Evolutionary conservation across 2,888 invertebrate species (phyloP).

Genomic region (Hirtodrosophila confusa): DNA sequence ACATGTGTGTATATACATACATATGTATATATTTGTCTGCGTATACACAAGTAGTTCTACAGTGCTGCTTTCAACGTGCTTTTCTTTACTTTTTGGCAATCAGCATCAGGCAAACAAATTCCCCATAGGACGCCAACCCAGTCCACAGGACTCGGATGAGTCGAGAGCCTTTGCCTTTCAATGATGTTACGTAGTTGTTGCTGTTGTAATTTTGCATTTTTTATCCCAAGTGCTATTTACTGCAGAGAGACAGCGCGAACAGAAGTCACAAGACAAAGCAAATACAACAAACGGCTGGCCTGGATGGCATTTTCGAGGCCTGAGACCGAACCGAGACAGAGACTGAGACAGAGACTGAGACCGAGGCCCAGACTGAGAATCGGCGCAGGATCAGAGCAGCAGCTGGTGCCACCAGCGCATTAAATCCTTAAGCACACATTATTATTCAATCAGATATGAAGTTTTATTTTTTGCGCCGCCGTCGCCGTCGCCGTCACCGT

Average conservation of each 20-base stretch:
- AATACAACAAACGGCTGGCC: conserved; percentile 16
- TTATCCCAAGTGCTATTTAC: conserved; percentile 44
- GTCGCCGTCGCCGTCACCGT: neutral
- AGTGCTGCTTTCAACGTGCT: conserved; percentile 17
- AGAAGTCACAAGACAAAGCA: conserved; percentile 39
- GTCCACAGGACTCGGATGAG: conserved; percentile 2
- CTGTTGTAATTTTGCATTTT: conserved; percentile 62
- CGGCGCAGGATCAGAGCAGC: conserved; percentile 2
- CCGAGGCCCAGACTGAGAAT: too few species aligned
- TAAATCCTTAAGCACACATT: conserved; percentile 79
- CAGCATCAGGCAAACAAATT: conserved; percentile 69
- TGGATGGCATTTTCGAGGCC: conserved; percentile 7
- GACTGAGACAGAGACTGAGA: neutral
- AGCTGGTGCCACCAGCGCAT: conserved; percentile 67
- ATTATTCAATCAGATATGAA: conserved; percentile 81
- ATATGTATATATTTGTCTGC: conserved; percentile 1
- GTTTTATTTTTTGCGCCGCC: conserved; percentile 42
- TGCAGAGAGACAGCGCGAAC: conserved; percentile 25
- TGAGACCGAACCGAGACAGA: conserved; percentile 3
- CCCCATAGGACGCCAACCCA: conserved; percentile 49
- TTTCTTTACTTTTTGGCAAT: conserved; percentile 63
- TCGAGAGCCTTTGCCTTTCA: conserved; percentile 17
- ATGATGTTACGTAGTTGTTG: conserved; percentile 30
- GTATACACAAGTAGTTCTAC: conserved; percentile 37
- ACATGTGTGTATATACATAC: conserved; percentile 1